Percentiles rank a stretch among this genome's conserved stretches.
phyloP scores from a whole-genome alignment of 2,797 vertebrate species.

The Thaleichthys pacificus region DNA sequence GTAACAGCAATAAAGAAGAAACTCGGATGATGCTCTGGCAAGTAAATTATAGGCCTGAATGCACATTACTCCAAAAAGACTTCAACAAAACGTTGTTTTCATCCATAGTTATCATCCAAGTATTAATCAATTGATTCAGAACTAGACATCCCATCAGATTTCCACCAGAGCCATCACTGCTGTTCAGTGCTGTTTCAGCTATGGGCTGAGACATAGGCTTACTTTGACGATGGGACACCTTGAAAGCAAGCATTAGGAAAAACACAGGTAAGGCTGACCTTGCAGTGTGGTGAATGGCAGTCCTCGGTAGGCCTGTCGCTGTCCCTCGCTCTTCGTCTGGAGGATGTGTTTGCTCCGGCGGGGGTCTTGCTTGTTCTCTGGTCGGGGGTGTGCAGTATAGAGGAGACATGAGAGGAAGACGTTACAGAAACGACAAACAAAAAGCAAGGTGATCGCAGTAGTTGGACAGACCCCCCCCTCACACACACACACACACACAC shows the following conservation, averaged over 20 bases:
- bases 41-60: not conserved
- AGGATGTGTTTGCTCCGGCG: slow-evolving; percentile 16
- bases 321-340: slow-evolving; percentile 12
- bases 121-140: not conserved
- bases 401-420: slow-evolving; percentile 47
- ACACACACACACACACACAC: not conserved
- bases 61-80: not conserved
- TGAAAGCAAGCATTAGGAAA: slow-evolving; percentile 5
- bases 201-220: not conserved
- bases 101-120: not conserved
- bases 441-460: slow-evolving; percentile 49
- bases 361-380: slow-evolving; percentile 29
- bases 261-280: slow-evolving; percentile 60
- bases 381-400: slow-evolving; percentile 28
- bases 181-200: not conserved
- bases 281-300: slow-evolving; percentile 29
- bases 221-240: not conserved
- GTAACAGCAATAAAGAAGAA: not conserved
- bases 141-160: not conserved
- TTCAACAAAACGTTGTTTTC: no score
- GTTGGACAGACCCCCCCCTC: slow-evolving; percentile 33
- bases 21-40: not conserved
- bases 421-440: slow-evolving; percentile 37
- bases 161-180: not conserved
- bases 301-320: slow-evolving; percentile 29